Evolutionary conservation across 1,140 invertebrate genomes (phyloP).

Genomic region (Pteromalus puparum): DNA sequence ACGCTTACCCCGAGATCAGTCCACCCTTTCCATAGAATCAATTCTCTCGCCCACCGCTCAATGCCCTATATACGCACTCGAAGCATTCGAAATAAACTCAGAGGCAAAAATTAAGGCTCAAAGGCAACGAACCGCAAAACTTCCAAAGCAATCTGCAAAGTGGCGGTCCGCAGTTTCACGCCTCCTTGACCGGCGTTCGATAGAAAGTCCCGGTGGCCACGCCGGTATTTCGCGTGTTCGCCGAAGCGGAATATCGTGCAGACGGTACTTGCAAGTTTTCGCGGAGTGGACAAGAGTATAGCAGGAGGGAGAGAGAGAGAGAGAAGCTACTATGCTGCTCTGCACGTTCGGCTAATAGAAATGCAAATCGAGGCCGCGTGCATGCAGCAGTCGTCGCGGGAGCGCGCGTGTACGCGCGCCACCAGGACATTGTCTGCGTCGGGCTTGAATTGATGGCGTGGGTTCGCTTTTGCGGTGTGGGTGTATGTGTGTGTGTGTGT

Average conservation of each 20-base stretch:
- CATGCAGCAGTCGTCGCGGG: background rate
- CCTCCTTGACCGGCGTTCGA: background rate
- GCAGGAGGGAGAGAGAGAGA: background rate
- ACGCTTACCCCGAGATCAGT: background rate
- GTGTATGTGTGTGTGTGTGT: background rate
- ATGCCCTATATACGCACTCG: background rate
- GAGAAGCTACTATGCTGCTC: background rate
- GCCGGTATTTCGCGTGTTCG: background rate
- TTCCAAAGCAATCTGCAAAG: slow-evolving; percentile 12
- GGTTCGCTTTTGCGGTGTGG: background rate
- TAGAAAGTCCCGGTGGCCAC: background rate
- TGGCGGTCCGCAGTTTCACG: slow-evolving; percentile 17
- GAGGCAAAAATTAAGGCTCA: background rate
- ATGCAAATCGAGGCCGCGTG: slow-evolving; percentile 39
- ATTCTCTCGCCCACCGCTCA: background rate
- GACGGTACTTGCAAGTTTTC: background rate
- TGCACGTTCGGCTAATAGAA: slow-evolving; percentile 39
- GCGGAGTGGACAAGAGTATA: background rate
- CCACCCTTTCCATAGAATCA: background rate
- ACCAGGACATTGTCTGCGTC: background rate
- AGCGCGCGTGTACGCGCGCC: background rate
- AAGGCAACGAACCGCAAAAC: slow-evolving; percentile 3
- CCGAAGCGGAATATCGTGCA: background rate
- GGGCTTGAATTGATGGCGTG: slow-evolving; percentile 17
- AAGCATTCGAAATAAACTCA: background rate